These are phyloP conservation scores for Marasmarcha lunaedactyla DNA, from an alignment of 2,888 invertebrate genomes.

Conservation along the genomic window DNA sequence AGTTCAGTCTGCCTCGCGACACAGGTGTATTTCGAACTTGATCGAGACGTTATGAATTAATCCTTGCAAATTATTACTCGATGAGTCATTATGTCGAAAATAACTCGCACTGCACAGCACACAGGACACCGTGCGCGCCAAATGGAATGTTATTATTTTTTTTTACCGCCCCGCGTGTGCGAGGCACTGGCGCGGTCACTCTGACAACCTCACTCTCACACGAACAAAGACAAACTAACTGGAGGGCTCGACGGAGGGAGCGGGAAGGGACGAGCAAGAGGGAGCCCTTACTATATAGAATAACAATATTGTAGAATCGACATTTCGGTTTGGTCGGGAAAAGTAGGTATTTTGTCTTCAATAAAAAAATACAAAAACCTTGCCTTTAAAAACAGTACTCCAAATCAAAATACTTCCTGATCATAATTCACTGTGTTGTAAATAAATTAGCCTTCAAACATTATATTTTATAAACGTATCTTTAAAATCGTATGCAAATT, in stretches of 20 bases:
- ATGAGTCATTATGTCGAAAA: background rate
- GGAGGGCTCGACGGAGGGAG: constrained; percentile 1
- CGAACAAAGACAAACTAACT: constrained; percentile 51
- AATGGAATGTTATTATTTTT: background rate
- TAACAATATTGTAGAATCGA: constrained; percentile 29
- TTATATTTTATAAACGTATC: no score
- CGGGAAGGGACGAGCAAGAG: background rate
- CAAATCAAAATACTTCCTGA: no score
- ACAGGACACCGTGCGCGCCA: constrained; percentile 1
- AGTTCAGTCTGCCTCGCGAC: no score
- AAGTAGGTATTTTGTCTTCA: background rate
- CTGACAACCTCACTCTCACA: constrained; percentile 31
- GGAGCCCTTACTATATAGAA: constrained; percentile 28
- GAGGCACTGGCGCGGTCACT: background rate
- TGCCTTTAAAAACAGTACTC: no score
- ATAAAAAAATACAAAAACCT: background rate
- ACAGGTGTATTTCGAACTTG: no score
- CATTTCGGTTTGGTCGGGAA: no score
- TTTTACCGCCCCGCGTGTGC: background rate
- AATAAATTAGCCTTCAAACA: no score
- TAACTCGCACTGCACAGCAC: background rate
- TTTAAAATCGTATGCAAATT: no score
- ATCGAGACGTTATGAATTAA: background rate
- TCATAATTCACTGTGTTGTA: no score
- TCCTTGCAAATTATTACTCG: background rate